Evolutionary conservation across 2,888 invertebrate genomes (phyloP), one percentile per base, ranked within the genome.

Genomic region (Drosophila prostipennis): DNA sequence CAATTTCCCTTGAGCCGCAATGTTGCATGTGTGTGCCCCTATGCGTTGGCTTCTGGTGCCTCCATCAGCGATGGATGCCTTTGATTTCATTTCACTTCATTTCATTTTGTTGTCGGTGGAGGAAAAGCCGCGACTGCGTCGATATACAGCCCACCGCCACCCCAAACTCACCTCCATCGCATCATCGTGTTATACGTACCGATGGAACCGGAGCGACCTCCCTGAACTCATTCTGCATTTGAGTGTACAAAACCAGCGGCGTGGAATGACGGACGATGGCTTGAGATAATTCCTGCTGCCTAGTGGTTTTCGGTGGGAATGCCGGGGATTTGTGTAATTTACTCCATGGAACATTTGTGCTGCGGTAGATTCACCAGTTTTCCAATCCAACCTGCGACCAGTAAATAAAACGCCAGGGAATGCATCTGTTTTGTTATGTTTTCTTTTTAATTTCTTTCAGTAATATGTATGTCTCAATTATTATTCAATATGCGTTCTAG

Each of bases 11-110:
- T 42, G 48, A 57, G 42, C 39, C 49, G 14, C 32, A 8, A 36
- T n/a, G 40, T 11, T 34, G 54, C 51, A 46, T 67, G 52, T 48
- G 65, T 69, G 52, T 51, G 56, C 40, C 57, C 13, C 79, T 63
- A 72, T 81, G 88, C 76, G 86, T 84, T 78, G 85, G 61, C 57
- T 72, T 81, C 55, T 78, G 76, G 75, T 59, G 78, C 69, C 77
- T 58, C 64, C 83, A 63, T 36, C 67, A 72, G 54, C 79, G 79
- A 65, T 79, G 87, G 83, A 76, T 88, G 85, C 79, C 77, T 88
- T 89, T 88, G 87, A 89, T 88, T 85, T 88, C 64, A 85, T 88
- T 88, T 89, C 89, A 86, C 78, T 85, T 85, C 89, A 85, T 85
- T 85, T 89, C 80, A 88, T 86, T 85, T 74, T 74, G 78, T 61